Evolutionary conservation across 2,888 invertebrate genomes (phyloP), one percentile per base, ranked within the genome.

Genomic region (Nemoura dubitans): DNA sequence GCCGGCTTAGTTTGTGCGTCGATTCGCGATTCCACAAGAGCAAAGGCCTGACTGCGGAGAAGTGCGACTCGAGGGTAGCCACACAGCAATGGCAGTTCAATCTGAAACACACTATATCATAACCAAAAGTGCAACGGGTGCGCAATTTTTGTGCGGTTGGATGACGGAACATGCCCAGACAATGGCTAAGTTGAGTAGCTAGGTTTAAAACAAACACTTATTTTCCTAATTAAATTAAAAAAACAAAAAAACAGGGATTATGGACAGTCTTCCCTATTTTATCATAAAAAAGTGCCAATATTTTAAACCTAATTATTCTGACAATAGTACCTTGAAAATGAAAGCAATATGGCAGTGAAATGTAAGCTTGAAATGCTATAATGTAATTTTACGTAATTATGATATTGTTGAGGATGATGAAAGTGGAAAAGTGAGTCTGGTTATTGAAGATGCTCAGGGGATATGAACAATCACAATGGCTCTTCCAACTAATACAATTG

Each of bases 1-100:
- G 93, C 0, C 94, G 95, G 89, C 93, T 96, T 87, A 95, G 96
- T 88, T 94, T 96, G 27, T 98, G 98, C 91, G 93, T 98, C 81
- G 96, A 97, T 91, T 94, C 96, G 83, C 91, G 93, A 90, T 92
- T 93, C 90, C 91, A 93, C 89, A 92, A 93, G 88, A 91, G 92
- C 80, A 91, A 93, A 88, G 94, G 95, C 14, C 92, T 96, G 82
- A 94, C 95, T 36, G 95, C 94, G 10, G 95, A 95, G 90, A 93
- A 94, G 89, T 96, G 96, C 91, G 95, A 95, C 90, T 93, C 93
- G 43, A 93, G 92, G 82, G 92, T 94, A 83, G 93, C 93, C 85
- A 93, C 95, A 86, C 96, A 96, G 91, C 93, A 94, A 89, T 96
- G 96, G 96, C 92, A 92, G 89, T 93, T 94, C 88, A 91, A 92